Percentiles rank a stretch among this genome's conserved stretches.
Evolutionary conservation across 2,797 vertebrate genomes (phyloP).

Genomic region (Pangasius djambal): DNA sequence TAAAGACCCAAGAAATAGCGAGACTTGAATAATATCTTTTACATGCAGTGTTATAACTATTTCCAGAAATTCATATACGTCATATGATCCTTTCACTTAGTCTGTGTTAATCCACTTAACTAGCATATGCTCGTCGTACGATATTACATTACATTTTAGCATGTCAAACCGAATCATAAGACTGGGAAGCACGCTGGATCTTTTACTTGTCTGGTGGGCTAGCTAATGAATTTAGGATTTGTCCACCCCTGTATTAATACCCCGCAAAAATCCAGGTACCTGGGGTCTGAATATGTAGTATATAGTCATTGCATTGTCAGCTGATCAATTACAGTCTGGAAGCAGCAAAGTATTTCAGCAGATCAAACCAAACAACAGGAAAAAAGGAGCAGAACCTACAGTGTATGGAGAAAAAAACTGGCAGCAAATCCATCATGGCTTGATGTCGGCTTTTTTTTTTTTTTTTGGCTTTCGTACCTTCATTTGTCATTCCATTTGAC

Average conservation of each 20-base stretch:
- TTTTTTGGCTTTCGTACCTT: background rate
- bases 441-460: too few relatives aligned
- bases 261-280: background rate
- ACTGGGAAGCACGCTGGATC: background rate
- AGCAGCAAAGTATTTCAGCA: background rate
- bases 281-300: background rate
- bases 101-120: slow-evolving; percentile 1
- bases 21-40: too few relatives aligned
- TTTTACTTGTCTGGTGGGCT: background rate
- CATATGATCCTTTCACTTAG: background rate
- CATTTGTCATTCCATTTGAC: background rate
- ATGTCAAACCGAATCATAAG: background rate
- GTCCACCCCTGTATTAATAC: background rate
- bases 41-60: background rate
- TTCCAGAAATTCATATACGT: background rate
- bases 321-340: background rate
- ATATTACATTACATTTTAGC: background rate
- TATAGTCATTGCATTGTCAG: background rate
- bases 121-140: background rate
- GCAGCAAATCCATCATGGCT: too few relatives aligned
- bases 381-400: background rate
- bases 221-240: slow-evolving; percentile 3
- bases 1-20: too few relatives aligned
- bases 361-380: background rate
- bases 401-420: background rate